A percentile compares a stretch with the other conserved stretches of the same genome.
Evolutionary conservation across 1,140 invertebrate species (phyloP).

Genomic region (Brachionus plicatilis): DNA sequence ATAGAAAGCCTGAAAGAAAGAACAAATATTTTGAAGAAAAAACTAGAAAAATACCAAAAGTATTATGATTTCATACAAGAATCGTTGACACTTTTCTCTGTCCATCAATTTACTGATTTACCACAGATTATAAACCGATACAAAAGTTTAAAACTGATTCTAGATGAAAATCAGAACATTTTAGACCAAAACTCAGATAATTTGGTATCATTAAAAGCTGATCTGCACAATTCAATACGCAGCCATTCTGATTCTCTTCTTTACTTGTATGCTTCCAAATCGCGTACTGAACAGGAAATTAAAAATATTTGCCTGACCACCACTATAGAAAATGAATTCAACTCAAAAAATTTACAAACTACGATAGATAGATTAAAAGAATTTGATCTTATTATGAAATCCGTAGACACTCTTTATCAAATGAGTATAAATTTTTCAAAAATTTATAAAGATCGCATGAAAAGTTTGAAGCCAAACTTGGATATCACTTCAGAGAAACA

Average conservation of each 20-base stretch:
- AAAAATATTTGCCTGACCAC: not conserved
- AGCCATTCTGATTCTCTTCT: not conserved
- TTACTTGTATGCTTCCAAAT: not conserved
- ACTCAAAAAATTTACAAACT: not conserved
- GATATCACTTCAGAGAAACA: not conserved
- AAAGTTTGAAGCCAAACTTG: not conserved
- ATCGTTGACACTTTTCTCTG: not conserved
- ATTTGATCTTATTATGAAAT: not conserved
- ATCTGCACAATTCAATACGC: not conserved
- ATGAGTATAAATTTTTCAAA: not conserved
- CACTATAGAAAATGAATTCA: not conserved
- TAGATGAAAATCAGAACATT: not conserved
- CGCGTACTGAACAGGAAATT: not conserved
- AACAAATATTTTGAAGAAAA: not conserved
- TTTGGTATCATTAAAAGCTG: not conserved
- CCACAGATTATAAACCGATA: not conserved
- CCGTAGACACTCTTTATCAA: not conserved
- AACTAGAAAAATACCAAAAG: not conserved
- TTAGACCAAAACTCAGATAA: not conserved
- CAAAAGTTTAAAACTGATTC: not conserved
- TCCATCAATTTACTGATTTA: not conserved
- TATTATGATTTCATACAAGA: not conserved
- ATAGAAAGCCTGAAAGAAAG: not conserved
- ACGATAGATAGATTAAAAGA: not conserved
- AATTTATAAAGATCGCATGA: not conserved